Conservation (phyloP, 2,888 invertebrate genomes). For the Ceramica pisi region DNA sequence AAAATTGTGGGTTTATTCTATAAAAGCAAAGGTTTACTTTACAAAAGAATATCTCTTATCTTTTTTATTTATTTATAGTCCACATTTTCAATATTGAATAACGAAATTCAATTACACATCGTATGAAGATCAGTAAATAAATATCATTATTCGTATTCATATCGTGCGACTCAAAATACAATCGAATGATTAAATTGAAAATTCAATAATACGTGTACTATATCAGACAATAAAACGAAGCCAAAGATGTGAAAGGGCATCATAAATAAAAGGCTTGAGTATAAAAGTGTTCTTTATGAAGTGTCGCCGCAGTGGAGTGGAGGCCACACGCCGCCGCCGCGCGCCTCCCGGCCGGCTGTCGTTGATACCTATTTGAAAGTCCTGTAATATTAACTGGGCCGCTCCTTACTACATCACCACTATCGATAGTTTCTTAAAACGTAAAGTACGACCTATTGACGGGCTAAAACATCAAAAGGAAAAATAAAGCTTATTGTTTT, state of each 20-base stretch:
- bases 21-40: background rate
- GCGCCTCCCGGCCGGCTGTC: constrained; percentile 76
- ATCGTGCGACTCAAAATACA: constrained; percentile 48
- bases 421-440: constrained; percentile 74
- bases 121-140: constrained; percentile 28
- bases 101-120: constrained; percentile 29
- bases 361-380: constrained; percentile 89
- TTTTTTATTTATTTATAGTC: constrained; percentile 30
- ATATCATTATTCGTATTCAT: constrained; percentile 37
- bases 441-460: background rate
- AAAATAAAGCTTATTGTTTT: constrained; percentile 11
- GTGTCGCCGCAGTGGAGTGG: constrained; percentile 84
- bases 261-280: constrained; percentile 89
- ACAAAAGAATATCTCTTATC: constrained; percentile 9
- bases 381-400: constrained; percentile 86
- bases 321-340: constrained; percentile 67
- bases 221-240: constrained; percentile 84
- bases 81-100: constrained; percentile 25
- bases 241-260: constrained; percentile 85
- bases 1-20: background rate
- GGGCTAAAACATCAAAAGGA: background rate
- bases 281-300: constrained; percentile 90
- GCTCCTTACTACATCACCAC: constrained; percentile 68
- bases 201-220: constrained; percentile 79
- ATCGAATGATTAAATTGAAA: constrained; percentile 74